A percentile compares a stretch with the other conserved stretches of the same genome.
These are phyloP conservation scores for Diadegma fenestrale DNA, from an alignment of 2,888 invertebrate genomes.

Conservation along the genomic window DNA sequence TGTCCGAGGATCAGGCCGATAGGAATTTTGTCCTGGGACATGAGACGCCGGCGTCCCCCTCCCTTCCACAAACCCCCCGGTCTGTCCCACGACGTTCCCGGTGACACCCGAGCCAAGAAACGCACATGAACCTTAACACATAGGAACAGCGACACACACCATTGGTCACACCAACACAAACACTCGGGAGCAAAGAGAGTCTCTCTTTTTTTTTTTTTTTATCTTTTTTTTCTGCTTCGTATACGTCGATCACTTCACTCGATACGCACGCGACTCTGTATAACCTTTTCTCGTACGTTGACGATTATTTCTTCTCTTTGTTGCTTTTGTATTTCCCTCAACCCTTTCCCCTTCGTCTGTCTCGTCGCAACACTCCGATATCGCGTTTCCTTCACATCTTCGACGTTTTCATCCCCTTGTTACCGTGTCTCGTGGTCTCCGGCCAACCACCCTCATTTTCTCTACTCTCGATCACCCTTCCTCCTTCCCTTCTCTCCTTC, in stretches of 20 bases:
- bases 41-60: slow-evolving; percentile 60
- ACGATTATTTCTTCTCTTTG: slow-evolving; percentile 35
- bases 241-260: slow-evolving; percentile 61
- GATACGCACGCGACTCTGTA: slow-evolving; percentile 33
- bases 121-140: slow-evolving; percentile 33
- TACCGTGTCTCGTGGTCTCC: slow-evolving; percentile 57
- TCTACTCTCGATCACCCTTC: slow-evolving; percentile 38
- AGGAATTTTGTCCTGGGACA: slow-evolving; percentile 57
- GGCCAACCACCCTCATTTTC: slow-evolving; percentile 59
- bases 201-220: background rate
- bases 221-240: slow-evolving; percentile 33
- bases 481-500: background rate
- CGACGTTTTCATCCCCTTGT: slow-evolving; percentile 63
- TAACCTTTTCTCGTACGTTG: slow-evolving; percentile 49
- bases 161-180: slow-evolving; percentile 2
- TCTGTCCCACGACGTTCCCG: slow-evolving; percentile 61
- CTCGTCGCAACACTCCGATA: slow-evolving; percentile 37
- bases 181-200: slow-evolving; percentile 6
- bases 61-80: background rate
- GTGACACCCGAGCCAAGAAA: slow-evolving; percentile 59
- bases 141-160: background rate
- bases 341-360: slow-evolving; percentile 14
- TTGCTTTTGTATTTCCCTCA: slow-evolving; percentile 23
- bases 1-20: slow-evolving; percentile 42
- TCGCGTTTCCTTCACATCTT: slow-evolving; percentile 70